Base-by-base conservation (phyloP, 2,113 vertebrate species). In the Macaca fascicularis region DNA sequence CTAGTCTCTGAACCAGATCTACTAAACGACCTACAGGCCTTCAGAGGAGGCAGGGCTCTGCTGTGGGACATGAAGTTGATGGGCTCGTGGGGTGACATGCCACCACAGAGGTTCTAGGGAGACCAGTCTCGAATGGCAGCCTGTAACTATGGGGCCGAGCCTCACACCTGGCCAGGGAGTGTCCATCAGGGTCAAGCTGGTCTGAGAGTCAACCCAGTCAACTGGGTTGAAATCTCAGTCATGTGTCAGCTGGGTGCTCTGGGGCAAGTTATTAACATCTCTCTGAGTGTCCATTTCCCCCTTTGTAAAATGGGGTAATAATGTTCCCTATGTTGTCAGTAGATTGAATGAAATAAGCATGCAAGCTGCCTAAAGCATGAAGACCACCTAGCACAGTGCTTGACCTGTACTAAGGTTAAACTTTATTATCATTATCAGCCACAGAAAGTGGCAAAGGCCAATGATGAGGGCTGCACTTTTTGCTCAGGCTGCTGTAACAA, bases 61-160 rank as follows among this genome's bases (percentile, higher is more conserved):
- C 2, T 25, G 16, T 2, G 3, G 72, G 25, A 48, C 5, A 1
- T 1, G 35, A 72, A 69, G 30, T 32, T 7, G 32, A 22, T 4
- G 40, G 61, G 38, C n/a, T 79, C n/a, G 8, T 19, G 74, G 30
- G 22, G 22, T 55, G 55, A 69, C n/a, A 14, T 5, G 27, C 10
- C 30, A 45, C 32, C 61, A 16, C 6, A 0, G 23, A 61, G n/a
- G 38, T 22, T 78, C 79, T 12, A 43, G 86, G 86, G 64, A n/a
- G 72, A 38, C 1, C 57, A 40, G 59, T 35, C 8, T n/a, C 8
- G 8, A 14, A 64, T n/a, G 40, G 80, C 17, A 38, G 90, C 32
- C 38, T 30, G 67, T 70, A 57, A 23, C 20, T 52, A 20, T 17
- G 2, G 25, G 30, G 22, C 11, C 1, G 0, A 25, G 3, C 6